phyloP scores from a whole-genome alignment of 2,888 invertebrate genomes.

The Andrena haemorrhoa region DNA sequence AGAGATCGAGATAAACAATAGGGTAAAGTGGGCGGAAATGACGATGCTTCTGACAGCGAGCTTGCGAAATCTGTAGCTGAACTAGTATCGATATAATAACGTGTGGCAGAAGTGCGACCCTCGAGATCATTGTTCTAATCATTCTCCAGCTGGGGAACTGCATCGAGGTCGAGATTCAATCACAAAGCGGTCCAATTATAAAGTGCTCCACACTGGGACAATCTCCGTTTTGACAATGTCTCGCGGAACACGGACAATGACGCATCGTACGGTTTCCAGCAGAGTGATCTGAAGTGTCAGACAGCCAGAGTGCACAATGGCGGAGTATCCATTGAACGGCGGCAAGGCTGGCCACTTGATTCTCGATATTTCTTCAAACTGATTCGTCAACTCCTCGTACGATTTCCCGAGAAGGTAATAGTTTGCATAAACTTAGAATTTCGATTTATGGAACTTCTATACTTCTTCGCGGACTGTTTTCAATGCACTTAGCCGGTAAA shows the following conservation, averaged over 20 bases:
- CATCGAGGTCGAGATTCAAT: slow-evolving; percentile 25
- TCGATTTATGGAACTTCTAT: too few species aligned
- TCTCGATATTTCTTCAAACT: neutral
- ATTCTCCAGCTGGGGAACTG: slow-evolving; percentile 8
- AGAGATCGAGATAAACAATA: neutral
- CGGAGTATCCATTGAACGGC: neutral
- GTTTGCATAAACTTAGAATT: too few species aligned
- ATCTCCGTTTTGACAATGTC: slow-evolving; percentile 30
- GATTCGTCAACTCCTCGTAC: too few species aligned
- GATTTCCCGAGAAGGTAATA: too few species aligned
- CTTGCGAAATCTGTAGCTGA: slow-evolving; percentile 1
- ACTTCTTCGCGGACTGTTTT: too few species aligned
- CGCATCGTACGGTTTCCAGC: slow-evolving; percentile 38
- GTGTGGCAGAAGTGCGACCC: neutral
- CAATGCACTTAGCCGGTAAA: too few species aligned
- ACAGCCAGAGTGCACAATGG: slow-evolving; percentile 10
- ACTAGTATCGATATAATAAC: neutral
- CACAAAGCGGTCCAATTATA: slow-evolving; percentile 36
- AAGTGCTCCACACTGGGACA: slow-evolving; percentile 20
- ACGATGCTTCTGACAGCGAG: neutral
- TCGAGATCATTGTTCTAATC: slow-evolving; percentile 12
- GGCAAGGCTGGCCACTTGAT: neutral
- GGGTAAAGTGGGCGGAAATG: neutral
- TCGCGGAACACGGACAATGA: slow-evolving; percentile 57
- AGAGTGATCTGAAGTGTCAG: slow-evolving; percentile 46